Evolutionary conservation across 2,797 vertebrate species (phyloP), one percentile per base, ranked within the genome.

Genomic region (Mormyrus proboscirostris): DNA sequence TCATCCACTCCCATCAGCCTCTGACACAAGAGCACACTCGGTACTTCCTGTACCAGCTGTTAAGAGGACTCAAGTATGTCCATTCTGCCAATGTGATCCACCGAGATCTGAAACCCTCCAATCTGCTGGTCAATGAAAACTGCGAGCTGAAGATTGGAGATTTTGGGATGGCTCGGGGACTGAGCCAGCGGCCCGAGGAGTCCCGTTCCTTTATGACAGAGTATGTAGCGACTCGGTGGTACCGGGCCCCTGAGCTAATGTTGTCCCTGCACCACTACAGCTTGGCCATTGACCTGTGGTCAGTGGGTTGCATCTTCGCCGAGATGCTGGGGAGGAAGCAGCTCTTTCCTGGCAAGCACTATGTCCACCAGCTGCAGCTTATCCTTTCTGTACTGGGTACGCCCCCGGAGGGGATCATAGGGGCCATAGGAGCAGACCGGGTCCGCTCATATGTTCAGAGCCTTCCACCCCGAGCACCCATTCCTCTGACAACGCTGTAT

Each of bases 81-180:
- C 97, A 99, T 92, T 98, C 97, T 0, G 97, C 97, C 92, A 97
- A 97, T 41, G 97, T 98, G 90, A 97, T 99, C 91, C 98, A 98
- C 91, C 97, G 98, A 0, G 97, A 98, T 93, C 97, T 98, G 89
- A 98, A 98, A 92, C 97, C 98, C 44, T 97, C 97, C 86, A 98
- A 98, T 94, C 94, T 98, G 90, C 87, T 98, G 91, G 97, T 98
- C 90, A 98, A 98, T 0, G 98, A 98, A 93, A 98, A 98, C 96
- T 99, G 98, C 0, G 98, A 98, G 95, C 95, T 99, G 38, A 99
- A 99, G 93, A 97, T 99, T 0, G 98, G 98, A 0, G 98, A 99
- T 92, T 98, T 99, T 0, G 97, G 98, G 89, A 98, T 98, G 98
- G 98, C 98, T 0, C 95, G 98, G 4, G 98, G 97, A 89, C 95